These are phyloP conservation scores for Euphonia xanthogaster DNA, from an alignment of 2,797 vertebrate species.

Conservation along the genomic window DNA sequence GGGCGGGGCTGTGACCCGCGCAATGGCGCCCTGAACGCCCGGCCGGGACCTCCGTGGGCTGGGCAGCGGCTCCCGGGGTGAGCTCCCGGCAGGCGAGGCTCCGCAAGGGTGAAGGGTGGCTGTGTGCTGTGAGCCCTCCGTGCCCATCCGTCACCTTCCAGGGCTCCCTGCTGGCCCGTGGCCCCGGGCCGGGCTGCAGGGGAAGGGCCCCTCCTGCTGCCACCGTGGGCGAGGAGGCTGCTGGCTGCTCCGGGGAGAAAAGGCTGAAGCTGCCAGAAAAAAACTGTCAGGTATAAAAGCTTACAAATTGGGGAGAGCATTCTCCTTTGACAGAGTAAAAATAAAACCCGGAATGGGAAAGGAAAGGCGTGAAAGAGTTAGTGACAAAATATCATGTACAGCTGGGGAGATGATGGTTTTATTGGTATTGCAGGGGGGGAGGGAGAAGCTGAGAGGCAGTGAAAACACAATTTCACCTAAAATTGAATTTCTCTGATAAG, in stretches of 20 bases:
- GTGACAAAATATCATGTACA: conserved; percentile 63
- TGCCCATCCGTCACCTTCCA: neutral
- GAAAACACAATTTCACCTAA: conserved; percentile 79
- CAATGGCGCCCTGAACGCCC: fast-evolving
- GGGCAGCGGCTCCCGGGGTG: neutral
- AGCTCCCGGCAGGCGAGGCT: neutral
- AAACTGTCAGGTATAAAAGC: neutral
- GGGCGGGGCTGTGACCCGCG: neutral
- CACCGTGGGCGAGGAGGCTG: neutral
- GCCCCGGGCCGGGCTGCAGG: neutral
- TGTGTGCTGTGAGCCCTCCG: neutral
- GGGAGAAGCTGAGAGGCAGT: conserved; percentile 71
- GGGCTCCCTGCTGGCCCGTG: neutral
- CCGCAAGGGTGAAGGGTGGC: fast-evolving
- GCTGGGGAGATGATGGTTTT: conserved; percentile 73
- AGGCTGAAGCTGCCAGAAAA: conserved; percentile 15
- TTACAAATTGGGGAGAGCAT: conserved; percentile 10
- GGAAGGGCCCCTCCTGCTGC: neutral
- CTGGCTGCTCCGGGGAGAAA: neutral
- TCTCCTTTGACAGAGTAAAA: conserved; percentile 62
- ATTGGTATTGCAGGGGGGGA: conserved; percentile 64
- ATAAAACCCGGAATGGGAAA: conserved; percentile 56
- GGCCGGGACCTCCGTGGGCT: neutral
- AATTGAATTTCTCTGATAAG: conserved; percentile 84
- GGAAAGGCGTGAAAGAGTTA: conserved; percentile 56